phyloP scores from a whole-genome alignment of 2,797 vertebrate species.

The Rhinophrynus dorsalis region DNA sequence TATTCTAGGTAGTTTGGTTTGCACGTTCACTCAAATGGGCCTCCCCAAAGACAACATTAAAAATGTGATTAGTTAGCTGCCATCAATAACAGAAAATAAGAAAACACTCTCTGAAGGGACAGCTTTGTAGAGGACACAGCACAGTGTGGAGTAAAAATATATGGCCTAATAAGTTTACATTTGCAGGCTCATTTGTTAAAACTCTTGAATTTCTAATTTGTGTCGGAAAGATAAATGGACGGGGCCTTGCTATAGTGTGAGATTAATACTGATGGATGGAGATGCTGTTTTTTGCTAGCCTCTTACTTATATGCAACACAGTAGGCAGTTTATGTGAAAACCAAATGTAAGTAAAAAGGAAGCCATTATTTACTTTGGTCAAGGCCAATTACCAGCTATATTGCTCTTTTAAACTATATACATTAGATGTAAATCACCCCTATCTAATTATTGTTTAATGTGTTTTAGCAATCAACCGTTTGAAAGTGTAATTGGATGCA shows the following conservation, averaged over 20 bases:
- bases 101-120: conserved; percentile 83
- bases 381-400: conserved; percentile 74
- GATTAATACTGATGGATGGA: conserved; percentile 81
- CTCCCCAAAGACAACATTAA: conserved; percentile 85
- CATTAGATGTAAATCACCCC: conserved; percentile 66
- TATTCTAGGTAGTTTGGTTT: conserved; percentile 83
- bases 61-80: conserved; percentile 87
- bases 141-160: conserved; percentile 87
- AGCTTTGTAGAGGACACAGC: conserved; percentile 79
- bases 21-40: conserved; percentile 79
- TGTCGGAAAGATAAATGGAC: conserved; percentile 96
- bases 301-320: conserved; percentile 73
- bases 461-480: conserved; percentile 66
- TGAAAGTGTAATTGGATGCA: conserved; percentile 63
- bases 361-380: conserved; percentile 74
- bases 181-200: conserved; percentile 88
- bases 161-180: conserved; percentile 93
- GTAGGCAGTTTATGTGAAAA: conserved; percentile 74
- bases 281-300: conserved; percentile 71
- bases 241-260: conserved; percentile 73
- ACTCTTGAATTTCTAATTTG: conserved; percentile 93
- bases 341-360: conserved; percentile 77
- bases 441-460: conserved; percentile 73
- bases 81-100: conserved; percentile 85
- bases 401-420: conserved; percentile 68